Conservation (phyloP, 2,888 invertebrate genomes). For the Agonopterix alstromeriana region DNA sequence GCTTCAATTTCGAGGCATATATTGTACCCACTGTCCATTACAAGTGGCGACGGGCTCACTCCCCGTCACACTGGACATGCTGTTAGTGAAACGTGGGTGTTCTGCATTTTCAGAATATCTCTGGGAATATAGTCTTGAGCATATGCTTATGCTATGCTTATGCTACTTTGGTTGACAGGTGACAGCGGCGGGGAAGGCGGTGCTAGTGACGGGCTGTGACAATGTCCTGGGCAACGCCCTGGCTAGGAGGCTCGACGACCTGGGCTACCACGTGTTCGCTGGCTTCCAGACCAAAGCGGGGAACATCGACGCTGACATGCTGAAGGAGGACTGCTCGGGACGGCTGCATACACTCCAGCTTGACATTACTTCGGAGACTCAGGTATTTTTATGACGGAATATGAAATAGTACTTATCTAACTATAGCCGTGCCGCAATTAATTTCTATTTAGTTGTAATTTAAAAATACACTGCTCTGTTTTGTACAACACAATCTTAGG, state of each 20-base stretch:
- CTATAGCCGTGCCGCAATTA: too few species aligned
- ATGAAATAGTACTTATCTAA: background rate
- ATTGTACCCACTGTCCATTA: too few species aligned
- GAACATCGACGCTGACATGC: conserved; percentile 82
- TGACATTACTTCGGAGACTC: conserved; percentile 88
- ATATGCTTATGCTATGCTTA: too few species aligned
- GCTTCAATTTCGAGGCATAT: too few species aligned
- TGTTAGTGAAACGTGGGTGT: too few species aligned
- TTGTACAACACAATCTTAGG: too few species aligned
- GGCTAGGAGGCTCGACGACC: conserved; percentile 87
- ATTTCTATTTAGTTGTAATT: too few species aligned
- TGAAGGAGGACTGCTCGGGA: conserved; percentile 87
- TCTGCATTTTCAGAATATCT: too few species aligned
- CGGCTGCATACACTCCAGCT: conserved; percentile 84
- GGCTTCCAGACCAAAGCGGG: conserved; percentile 84
- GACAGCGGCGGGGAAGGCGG: conserved; percentile 88
- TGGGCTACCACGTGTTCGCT: conserved; percentile 93
- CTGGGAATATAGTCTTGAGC: too few species aligned
- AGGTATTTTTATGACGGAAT: conserved; percentile 41
- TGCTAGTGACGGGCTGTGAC: conserved; percentile 90
- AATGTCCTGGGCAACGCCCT: conserved; percentile 83
- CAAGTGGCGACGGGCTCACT: too few species aligned
- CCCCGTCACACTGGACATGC: too few species aligned
- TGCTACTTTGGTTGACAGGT: conserved; percentile 79
- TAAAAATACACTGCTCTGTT: too few species aligned